Conservation (phyloP, 2,888 invertebrate species). For the Ashinkailepas kermadecensis region DNA sequence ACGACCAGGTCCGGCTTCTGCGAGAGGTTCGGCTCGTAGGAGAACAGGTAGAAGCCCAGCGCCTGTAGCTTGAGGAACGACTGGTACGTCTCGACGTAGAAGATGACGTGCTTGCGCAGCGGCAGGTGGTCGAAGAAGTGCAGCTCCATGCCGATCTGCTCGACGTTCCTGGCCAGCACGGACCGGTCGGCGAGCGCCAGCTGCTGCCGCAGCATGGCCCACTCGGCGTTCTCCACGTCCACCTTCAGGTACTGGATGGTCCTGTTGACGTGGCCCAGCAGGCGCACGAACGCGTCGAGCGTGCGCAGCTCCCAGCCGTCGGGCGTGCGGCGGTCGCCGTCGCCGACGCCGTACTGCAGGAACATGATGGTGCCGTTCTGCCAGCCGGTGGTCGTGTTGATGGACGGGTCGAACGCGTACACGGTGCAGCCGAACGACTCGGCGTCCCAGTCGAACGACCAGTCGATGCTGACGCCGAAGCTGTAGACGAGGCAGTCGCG, state of each 20-base stretch:
- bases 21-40: not conserved
- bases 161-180: not conserved
- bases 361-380: slow-evolving; percentile 35
- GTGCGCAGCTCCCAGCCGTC: slow-evolving; percentile 37
- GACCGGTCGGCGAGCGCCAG: not conserved
- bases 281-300: slow-evolving; percentile 37
- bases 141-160: slow-evolving; percentile 4
- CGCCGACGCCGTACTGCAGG: slow-evolving; percentile 28
- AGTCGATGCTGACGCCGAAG: slow-evolving; percentile 27
- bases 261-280: slow-evolving; percentile 25
- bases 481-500: slow-evolving; percentile 27
- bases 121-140: not conserved
- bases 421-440: slow-evolving; percentile 26
- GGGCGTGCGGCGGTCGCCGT: not conserved
- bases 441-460: slow-evolving; percentile 27
- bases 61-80: not conserved
- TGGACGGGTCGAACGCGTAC: slow-evolving; percentile 27
- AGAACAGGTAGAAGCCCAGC: not conserved
- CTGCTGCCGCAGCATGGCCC: slow-evolving; percentile 1
- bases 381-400: slow-evolving; percentile 13
- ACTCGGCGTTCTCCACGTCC: slow-evolving; percentile 27
- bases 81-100: not conserved
- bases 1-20: not conserved
- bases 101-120: not conserved
- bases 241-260: slow-evolving; percentile 28